Percentiles rank a stretch among this genome's conserved stretches.
Evolutionary conservation across 2,888 invertebrate genomes (phyloP).

Genomic region (Morpho deidamia): DNA sequence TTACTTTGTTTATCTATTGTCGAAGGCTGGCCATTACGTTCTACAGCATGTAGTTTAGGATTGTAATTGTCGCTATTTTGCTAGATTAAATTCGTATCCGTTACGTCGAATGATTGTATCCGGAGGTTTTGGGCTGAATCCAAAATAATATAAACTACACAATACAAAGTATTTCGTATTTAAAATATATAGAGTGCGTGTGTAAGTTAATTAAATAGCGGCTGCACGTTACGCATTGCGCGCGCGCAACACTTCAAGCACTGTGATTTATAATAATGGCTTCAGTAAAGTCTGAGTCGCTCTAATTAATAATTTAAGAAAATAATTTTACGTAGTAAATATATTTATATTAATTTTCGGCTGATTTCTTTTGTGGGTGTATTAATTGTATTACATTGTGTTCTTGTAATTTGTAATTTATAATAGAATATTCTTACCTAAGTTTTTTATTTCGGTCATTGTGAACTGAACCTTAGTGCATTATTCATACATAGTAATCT

Average conservation of each 20-base stretch:
- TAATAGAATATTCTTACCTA: no score
- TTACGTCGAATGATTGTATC: constrained; percentile 43
- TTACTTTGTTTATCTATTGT: constrained; percentile 60
- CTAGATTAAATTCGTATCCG: constrained; percentile 58
- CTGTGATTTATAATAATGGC: constrained; percentile 41
- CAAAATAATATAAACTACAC: constrained; percentile 31
- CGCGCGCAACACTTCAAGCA: constrained; percentile 37
- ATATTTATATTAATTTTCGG: neutral
- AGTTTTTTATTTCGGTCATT: no score
- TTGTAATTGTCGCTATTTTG: constrained; percentile 69
- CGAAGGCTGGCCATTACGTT: constrained; percentile 56
- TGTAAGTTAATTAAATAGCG: constrained; percentile 41
- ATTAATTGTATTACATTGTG: no score
- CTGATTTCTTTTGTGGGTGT: no score
- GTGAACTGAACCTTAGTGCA: no score
- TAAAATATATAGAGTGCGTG: constrained; percentile 19
- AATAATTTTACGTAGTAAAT: constrained; percentile 8
- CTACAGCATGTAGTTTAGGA: constrained; percentile 55
- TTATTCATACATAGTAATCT: no score
- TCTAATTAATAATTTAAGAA: constrained; percentile 26
- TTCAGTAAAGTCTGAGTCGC: constrained; percentile 32
- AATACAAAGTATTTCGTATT: neutral
- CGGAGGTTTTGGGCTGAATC: constrained; percentile 36
- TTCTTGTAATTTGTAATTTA: no score
- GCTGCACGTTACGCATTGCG: constrained; percentile 37